phyloP scores from a whole-genome alignment of 2,113 vertebrate genomes.

The Pterocles burchelli region DNA sequence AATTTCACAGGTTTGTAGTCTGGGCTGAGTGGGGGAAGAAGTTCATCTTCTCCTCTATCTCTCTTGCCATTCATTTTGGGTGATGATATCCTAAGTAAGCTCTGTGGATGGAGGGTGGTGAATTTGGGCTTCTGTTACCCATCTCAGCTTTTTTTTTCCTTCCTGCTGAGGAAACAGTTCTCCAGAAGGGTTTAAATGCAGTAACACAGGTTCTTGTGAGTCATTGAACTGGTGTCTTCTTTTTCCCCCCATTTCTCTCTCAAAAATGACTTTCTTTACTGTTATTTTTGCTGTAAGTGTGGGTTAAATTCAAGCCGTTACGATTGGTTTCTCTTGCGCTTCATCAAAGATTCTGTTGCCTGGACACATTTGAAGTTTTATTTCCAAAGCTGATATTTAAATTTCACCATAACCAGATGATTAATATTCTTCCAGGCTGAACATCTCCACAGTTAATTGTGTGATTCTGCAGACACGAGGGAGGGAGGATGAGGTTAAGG shows the following conservation, averaged over 20 bases:
- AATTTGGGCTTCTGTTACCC: neutral
- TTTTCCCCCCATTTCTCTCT: neutral
- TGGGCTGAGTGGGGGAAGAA: neutral
- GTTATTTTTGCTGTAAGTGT: conserved; percentile 22
- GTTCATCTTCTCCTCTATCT: neutral
- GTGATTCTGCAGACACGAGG: neutral
- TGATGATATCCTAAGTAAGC: neutral
- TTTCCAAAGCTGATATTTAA: conserved; percentile 29
- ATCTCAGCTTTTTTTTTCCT: neutral
- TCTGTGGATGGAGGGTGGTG: neutral
- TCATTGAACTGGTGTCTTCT: neutral
- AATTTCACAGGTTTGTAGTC: neutral
- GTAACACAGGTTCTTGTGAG: neutral
- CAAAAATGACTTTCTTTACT: neutral
- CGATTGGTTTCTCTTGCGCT: conserved; percentile 20
- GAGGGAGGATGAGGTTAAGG: neutral
- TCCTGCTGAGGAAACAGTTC: neutral
- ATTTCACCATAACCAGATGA: neutral
- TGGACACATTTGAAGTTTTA: conserved; percentile 7
- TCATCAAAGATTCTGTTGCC: conserved; percentile 43
- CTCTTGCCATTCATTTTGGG: neutral
- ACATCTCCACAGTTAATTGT: conserved; percentile 16
- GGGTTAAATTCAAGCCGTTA: neutral
- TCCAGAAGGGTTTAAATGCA: neutral
- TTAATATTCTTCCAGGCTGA: conserved; percentile 29